Evolutionary conservation across 2,797 vertebrate genomes (phyloP).

Genomic region (Tokudaia muenninki): DNA sequence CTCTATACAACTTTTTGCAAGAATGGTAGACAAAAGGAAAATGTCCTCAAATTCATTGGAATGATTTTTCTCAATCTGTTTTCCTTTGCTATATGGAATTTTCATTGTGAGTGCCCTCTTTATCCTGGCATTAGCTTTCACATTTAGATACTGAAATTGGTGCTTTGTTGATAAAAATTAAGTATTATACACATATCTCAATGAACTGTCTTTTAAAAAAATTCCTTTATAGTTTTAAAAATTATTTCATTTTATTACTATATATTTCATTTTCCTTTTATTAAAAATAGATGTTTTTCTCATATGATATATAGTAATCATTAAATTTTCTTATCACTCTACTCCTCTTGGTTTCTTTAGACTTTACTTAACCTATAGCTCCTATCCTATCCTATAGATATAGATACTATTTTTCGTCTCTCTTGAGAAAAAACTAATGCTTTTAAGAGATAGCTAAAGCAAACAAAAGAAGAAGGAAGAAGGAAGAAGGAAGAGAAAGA

Average conservation of each 20-base stretch:
- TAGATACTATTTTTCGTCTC: background rate
- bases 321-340: background rate
- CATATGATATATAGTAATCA: background rate
- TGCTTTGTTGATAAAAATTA: constrained; percentile 67
- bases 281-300: background rate
- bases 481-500: no score
- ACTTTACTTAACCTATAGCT: no score
- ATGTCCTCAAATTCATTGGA: constrained; percentile 62
- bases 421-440: background rate
- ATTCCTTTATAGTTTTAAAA: background rate
- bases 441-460: no score
- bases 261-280: background rate
- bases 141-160: constrained; percentile 68
- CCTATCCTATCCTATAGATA: no score
- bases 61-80: constrained; percentile 70
- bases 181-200: constrained; percentile 45
- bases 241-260: background rate
- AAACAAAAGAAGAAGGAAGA: background rate
- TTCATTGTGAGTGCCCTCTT: constrained; percentile 60
- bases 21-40: constrained; percentile 59
- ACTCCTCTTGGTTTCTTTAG: no score
- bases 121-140: constrained; percentile 48
- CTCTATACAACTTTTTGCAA: constrained; percentile 22
- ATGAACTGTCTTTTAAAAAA: background rate
- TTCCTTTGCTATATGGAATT: constrained; percentile 54